Conservation (phyloP, 2,888 invertebrate genomes). For the Gastrophysa polygoni region DNA sequence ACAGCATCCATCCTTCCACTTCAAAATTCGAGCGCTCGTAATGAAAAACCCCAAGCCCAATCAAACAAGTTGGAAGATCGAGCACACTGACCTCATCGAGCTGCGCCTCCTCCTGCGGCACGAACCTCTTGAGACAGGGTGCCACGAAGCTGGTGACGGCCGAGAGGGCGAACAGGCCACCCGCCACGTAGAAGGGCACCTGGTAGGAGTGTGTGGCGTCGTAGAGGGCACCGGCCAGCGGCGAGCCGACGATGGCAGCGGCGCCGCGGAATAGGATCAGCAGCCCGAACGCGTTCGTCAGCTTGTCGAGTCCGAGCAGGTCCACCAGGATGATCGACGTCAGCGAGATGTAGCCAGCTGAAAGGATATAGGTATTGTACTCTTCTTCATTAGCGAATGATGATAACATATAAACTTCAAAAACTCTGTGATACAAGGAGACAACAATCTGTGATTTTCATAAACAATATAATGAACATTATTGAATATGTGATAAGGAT, state of each 20-base stretch:
- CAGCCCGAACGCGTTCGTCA: slow-evolving; percentile 96
- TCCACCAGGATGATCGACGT: slow-evolving; percentile 86
- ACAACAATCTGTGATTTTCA: no score
- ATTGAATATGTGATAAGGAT: no score
- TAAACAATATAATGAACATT: no score
- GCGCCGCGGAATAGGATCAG: slow-evolving; percentile 92
- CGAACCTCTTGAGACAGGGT: slow-evolving; percentile 70
- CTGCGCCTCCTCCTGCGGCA: slow-evolving; percentile 55
- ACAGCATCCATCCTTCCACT: no score
- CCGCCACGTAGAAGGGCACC: slow-evolving; percentile 92
- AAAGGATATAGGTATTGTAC: slow-evolving; percentile 42
- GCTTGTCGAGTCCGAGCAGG: slow-evolving; percentile 86
- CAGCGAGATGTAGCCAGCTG: slow-evolving; percentile 96
- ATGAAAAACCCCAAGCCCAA: no score
- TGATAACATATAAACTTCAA: no score
- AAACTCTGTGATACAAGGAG: no score
- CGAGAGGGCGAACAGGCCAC: slow-evolving; percentile 83
- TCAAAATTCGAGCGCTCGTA: no score
- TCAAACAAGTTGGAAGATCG: no score
- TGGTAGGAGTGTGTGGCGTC: slow-evolving; percentile 86
- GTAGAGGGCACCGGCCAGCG: slow-evolving; percentile 87
- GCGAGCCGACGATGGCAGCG: slow-evolving; percentile 90
- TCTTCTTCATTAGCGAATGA: no score
- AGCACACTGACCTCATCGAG: slow-evolving; percentile 41
- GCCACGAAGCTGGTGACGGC: slow-evolving; percentile 84